Evolutionary conservation across 2,797 vertebrate genomes (phyloP).

Genomic region (Pogoniulus pusillus): DNA sequence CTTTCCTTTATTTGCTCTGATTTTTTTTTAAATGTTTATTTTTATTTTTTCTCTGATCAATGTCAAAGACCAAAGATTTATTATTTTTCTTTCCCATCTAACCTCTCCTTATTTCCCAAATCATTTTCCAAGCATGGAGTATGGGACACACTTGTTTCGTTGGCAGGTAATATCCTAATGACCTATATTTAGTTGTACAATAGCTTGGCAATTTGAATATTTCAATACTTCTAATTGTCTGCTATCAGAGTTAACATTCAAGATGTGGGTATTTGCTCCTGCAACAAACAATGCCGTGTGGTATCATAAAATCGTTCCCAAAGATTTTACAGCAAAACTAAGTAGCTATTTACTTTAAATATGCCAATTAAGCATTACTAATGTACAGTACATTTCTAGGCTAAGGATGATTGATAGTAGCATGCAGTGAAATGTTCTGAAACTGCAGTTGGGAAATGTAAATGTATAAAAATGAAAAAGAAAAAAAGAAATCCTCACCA

Average conservation of each 20-base stretch:
- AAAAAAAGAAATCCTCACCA: not conserved
- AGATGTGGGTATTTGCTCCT: slow-evolving; percentile 62
- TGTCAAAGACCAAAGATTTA: not conserved
- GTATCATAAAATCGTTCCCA: slow-evolving; percentile 66
- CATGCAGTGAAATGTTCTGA: slow-evolving; percentile 75
- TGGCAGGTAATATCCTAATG: not conserved
- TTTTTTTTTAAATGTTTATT: not conserved
- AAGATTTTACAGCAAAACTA: slow-evolving; percentile 77
- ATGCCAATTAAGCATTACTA: slow-evolving; percentile 79
- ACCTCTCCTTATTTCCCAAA: not conserved
- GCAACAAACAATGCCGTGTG: slow-evolving; percentile 68
- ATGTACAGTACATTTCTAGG: slow-evolving; percentile 74
- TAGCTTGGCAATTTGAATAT: not conserved
- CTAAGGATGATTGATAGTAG: slow-evolving; percentile 79
- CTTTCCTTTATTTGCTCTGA: not conserved
- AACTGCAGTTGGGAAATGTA: slow-evolving; percentile 74
- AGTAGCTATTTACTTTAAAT: slow-evolving; percentile 82
- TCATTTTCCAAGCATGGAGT: not conserved
- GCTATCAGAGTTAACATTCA: slow-evolving; percentile 44
- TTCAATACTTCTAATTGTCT: slow-evolving; percentile 51
- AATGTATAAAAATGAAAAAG: slow-evolving; percentile 63
- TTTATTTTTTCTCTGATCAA: not conserved
- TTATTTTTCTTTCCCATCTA: not conserved
- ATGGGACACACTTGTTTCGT: not conserved
- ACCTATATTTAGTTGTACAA: slow-evolving; percentile 1